phyloP scores from a whole-genome alignment of 2,113 vertebrate species.

The Nicator chloris region DNA sequence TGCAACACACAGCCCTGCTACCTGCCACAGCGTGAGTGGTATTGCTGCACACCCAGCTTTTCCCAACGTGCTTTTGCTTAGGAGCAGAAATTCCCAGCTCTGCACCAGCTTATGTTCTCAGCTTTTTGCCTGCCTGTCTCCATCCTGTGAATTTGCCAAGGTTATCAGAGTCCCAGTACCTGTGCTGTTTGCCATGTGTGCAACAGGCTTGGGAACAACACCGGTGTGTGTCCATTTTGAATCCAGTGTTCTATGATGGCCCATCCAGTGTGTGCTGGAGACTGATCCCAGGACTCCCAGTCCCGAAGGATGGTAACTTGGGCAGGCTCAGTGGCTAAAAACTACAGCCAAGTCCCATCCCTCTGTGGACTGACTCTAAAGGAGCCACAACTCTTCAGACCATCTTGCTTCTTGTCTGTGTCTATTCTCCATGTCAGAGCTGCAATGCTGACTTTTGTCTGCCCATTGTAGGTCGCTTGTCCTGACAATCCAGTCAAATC shows the following conservation, averaged over 20 bases:
- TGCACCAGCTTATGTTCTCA: background rate
- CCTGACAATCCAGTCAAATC: background rate
- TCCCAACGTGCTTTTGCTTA: background rate
- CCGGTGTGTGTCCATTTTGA: background rate
- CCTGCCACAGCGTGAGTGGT: slow-evolving; percentile 81
- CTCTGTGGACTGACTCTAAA: background rate
- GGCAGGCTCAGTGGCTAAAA: background rate
- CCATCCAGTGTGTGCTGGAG: background rate
- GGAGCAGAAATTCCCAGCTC: background rate
- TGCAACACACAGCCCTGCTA: slow-evolving; percentile 90
- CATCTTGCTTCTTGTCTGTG: background rate
- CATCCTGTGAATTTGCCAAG: background rate
- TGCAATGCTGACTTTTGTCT: background rate
- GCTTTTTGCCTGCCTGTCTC: background rate
- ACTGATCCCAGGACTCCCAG: background rate
- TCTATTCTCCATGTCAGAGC: background rate
- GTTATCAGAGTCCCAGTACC: background rate
- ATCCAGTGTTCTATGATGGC: background rate
- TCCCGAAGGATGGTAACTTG: background rate
- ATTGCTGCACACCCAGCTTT: background rate
- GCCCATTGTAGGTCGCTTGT: background rate
- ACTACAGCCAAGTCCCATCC: background rate
- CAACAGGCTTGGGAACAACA: background rate
- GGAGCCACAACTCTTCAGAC: background rate
- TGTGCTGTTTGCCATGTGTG: background rate